Base-by-base conservation (phyloP, 2,113 vertebrate genomes). In the Poecilia latipinna region DNA sequence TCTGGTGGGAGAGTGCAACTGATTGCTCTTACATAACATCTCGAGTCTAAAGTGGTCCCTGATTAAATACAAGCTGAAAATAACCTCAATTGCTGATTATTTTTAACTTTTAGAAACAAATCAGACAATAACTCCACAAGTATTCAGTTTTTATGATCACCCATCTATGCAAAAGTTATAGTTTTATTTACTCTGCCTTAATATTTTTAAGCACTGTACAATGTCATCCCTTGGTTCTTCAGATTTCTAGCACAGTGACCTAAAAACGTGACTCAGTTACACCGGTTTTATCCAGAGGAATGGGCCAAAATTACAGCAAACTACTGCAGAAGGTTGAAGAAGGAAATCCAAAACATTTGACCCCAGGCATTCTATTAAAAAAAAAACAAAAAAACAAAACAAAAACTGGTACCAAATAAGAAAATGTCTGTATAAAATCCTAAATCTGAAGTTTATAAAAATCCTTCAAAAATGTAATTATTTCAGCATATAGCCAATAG, bases 11-110 rank as follows among this genome's bases (percentile, higher is more conserved):
- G 73, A 75, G 70, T 78, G n/a, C 57, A 12, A 72, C 10, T 79
- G 83, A 80, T 83, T 73, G 63, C 54, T 26, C 24, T 74, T 65
- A 42, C 68, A 72, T 57, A 5, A 10, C 1, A 68, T 79, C 44
- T 66, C 65, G 77, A 37, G 57, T 68, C 44, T 32, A 69, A 67
- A 75, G 48, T 12, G 29, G 67, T 39, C 44, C 35, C 42, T 70
- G 79, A 77, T 60, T 77, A 66, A 65, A 84, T 26, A 33, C 61
- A 70, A 70, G 42, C 5, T 74, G 68, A 70, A 75, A 70, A 75
- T 72, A 75, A 69, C 29, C 44, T 54, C 29, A 67, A 67, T 39
- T 3, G 15, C 26, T 39, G 22, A 28, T 54, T 54, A 54, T 54
- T 54, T 54, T 24, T 24, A 33, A 44, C 60, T 68, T 39, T 12